Evolutionary conservation across 2,797 vertebrate genomes (phyloP).

Genomic region (Trachurus trachurus): DNA sequence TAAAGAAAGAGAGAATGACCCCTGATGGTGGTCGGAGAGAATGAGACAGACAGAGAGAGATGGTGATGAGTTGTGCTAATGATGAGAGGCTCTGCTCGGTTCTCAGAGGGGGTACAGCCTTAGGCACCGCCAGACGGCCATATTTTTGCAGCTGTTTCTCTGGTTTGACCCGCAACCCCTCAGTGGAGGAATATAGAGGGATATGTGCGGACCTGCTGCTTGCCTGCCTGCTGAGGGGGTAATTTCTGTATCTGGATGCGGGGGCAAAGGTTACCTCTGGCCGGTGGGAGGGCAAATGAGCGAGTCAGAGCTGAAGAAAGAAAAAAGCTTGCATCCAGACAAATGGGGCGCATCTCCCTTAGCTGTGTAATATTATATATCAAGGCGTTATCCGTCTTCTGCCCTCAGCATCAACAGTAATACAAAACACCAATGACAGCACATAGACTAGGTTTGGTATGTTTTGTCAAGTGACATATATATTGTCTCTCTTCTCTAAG

Average conservation of each 20-base stretch:
- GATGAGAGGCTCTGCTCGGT: constrained; percentile 60
- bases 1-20: constrained; percentile 56
- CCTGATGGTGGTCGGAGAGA: constrained; percentile 49
- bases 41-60: constrained; percentile 52
- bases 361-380: constrained; percentile 48
- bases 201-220: constrained; percentile 73
- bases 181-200: constrained; percentile 50
- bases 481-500: constrained; percentile 75
- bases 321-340: constrained; percentile 65
- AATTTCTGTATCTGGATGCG: constrained; percentile 81
- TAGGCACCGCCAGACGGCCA: constrained; percentile 70
- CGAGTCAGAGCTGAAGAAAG: constrained; percentile 27
- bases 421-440: constrained; percentile 68
- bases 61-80: constrained; percentile 74
- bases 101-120: constrained; percentile 72
- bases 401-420: constrained; percentile 73
- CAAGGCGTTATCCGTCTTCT: constrained; percentile 64
- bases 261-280: constrained; percentile 72
- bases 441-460: constrained; percentile 57
- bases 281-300: constrained; percentile 75
- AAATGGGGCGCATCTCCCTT: constrained; percentile 73
- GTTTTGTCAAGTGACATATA: constrained; percentile 80
- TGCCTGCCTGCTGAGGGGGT: constrained; percentile 77
- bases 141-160: constrained; percentile 80
- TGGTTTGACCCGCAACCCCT: constrained; percentile 73